Evolutionary conservation across 2,797 vertebrate genomes (phyloP).

Genomic region (Poeciliopsis gracilis): DNA sequence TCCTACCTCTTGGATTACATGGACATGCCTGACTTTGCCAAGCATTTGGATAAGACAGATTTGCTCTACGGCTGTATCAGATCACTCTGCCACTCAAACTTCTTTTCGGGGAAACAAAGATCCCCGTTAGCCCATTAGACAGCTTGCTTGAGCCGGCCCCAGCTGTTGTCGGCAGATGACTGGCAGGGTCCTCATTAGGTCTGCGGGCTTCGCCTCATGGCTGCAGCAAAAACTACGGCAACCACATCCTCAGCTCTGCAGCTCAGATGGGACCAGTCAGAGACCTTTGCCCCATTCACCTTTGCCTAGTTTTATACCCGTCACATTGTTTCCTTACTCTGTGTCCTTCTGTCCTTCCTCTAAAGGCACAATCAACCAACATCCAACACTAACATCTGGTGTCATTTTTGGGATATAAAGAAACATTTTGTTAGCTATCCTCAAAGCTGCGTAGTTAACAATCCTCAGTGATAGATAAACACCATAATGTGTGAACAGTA

Average conservation of each 20-base stretch:
- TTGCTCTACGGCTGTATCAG: slow-evolving; percentile 51
- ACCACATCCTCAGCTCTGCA: slow-evolving; percentile 24
- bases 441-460: slow-evolving; percentile 20
- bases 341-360: slow-evolving; percentile 3
- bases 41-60: slow-evolving; percentile 52
- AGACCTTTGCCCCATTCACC: slow-evolving; percentile 43
- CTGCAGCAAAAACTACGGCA: slow-evolving; percentile 23
- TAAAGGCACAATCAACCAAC: slow-evolving; percentile 17
- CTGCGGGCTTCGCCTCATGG: slow-evolving; percentile 49
- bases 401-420: slow-evolving; percentile 45
- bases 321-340: slow-evolving; percentile 11
- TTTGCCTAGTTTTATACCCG: slow-evolving; percentile 34
- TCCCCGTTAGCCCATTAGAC: slow-evolving; percentile 73
- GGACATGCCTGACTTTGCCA: slow-evolving; percentile 43
- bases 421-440: slow-evolving; percentile 27
- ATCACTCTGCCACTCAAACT: slow-evolving; percentile 65
- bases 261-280: slow-evolving; percentile 28
- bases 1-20: slow-evolving; percentile 39
- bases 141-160: slow-evolving; percentile 56
- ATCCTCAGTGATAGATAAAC: slow-evolving; percentile 49
- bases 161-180: slow-evolving; percentile 69
- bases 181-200: slow-evolving; percentile 59
- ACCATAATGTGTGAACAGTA: slow-evolving; percentile 20
- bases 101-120: slow-evolving; percentile 53
- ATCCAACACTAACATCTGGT: slow-evolving; percentile 38